A percentile compares a stretch with the other conserved stretches of the same genome.
phyloP scores from a whole-genome alignment of 1,140 invertebrate genomes.

The Teleopsis dalmanni region DNA sequence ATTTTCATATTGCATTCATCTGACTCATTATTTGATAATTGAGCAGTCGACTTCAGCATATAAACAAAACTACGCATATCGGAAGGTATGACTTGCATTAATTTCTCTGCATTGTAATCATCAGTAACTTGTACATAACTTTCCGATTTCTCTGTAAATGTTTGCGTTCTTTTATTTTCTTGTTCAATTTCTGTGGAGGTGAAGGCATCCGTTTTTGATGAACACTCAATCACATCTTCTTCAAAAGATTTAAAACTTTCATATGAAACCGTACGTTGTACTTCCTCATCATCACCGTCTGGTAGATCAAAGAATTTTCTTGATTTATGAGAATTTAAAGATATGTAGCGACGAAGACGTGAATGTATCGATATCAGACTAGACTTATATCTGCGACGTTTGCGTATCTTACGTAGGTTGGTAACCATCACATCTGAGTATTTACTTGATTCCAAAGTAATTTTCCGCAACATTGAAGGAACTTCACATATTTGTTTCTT shows the following conservation, averaged over 20 bases:
- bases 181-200: neutral
- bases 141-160: constrained; percentile 11
- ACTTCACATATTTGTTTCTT: constrained; percentile 8
- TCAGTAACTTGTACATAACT: constrained; percentile 20
- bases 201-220: neutral
- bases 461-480: constrained; percentile 14
- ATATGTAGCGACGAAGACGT: too few species aligned
- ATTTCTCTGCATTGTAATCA: constrained; percentile 20
- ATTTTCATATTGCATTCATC: constrained; percentile 6
- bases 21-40: neutral
- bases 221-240: neutral
- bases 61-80: constrained; percentile 3
- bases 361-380: too few species aligned
- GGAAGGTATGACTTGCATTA: constrained; percentile 11
- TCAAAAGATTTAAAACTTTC: constrained; percentile 24
- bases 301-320: too few species aligned
- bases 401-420: constrained; percentile 1
- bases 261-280: constrained; percentile 10
- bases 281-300: too few species aligned
- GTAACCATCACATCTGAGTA: too few species aligned
- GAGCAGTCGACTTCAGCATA: constrained; percentile 1
- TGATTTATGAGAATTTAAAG: too few species aligned
- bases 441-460: too few species aligned
- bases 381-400: constrained; percentile 15
- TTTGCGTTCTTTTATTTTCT: neutral